Percentiles rank a stretch among this genome's conserved stretches.
phyloP scores from a whole-genome alignment of 2,113 vertebrate species.

The Illadopsis cleaveri region DNA sequence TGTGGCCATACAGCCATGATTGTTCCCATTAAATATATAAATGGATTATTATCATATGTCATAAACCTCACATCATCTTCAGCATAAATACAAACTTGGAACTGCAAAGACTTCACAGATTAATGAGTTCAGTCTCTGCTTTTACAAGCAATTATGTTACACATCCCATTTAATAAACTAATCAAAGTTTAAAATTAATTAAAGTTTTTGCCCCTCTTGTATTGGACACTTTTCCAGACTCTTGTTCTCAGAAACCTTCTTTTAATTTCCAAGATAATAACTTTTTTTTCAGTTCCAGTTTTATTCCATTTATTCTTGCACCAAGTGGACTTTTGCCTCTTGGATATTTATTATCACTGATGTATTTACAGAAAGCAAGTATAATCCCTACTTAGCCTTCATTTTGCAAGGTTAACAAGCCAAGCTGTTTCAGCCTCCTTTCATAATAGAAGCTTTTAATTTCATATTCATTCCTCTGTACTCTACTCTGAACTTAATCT shows the following conservation, averaged over 20 bases:
- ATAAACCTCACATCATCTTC: constrained; percentile 21
- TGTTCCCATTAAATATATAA: constrained; percentile 42
- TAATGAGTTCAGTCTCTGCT: constrained; percentile 21
- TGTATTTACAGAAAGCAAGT: background rate
- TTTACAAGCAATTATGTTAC: constrained; percentile 22
- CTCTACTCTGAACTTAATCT: background rate
- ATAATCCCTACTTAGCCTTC: background rate
- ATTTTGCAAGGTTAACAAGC: background rate
- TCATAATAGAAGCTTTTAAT: background rate
- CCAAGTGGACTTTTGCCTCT: background rate
- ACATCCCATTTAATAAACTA: background rate
- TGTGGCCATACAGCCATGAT: background rate
- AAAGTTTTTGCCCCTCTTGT: background rate
- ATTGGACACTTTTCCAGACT: background rate
- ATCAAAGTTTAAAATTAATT: constrained; percentile 45
- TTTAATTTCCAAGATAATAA: background rate
- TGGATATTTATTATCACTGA: background rate
- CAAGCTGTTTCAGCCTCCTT: background rate
- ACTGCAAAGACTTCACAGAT: background rate
- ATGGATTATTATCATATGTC: constrained; percentile 36
- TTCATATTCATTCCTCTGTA: background rate
- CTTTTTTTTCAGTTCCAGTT: background rate
- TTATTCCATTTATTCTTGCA: background rate
- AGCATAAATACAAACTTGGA: background rate
- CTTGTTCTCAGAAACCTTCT: background rate